These are phyloP conservation scores for Sebastes kiyomatsui DNA, from an alignment of 2,797 vertebrate species.

Conservation along the genomic window DNA sequence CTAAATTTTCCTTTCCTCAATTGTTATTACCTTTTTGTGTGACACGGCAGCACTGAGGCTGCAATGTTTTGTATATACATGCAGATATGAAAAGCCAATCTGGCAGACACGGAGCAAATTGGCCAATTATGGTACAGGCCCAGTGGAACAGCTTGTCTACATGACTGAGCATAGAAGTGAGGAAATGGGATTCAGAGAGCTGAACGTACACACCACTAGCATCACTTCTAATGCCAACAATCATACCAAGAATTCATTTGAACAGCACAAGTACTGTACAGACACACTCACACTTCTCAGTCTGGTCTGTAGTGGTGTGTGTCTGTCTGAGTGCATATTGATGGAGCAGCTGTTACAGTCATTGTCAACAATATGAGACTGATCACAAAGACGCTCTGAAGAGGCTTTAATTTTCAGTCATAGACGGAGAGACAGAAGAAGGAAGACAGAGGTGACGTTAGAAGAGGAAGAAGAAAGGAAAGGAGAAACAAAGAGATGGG, in stretches of 20 bases:
- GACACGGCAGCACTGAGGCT: background rate
- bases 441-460: background rate
- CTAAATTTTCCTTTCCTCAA: background rate
- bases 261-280: background rate
- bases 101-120: slow-evolving; percentile 29
- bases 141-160: slow-evolving; percentile 29
- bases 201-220: background rate
- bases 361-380: slow-evolving; percentile 40
- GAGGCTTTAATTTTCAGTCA: slow-evolving; percentile 15
- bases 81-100: slow-evolving; percentile 14
- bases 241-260: slow-evolving; percentile 3
- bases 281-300: background rate
- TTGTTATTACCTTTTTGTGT: background rate
- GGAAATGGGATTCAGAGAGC: background rate
- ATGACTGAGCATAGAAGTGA: slow-evolving; percentile 10
- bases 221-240: background rate
- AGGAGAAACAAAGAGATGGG: background rate
- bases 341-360: slow-evolving; percentile 51
- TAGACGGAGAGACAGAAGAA: slow-evolving; percentile 9
- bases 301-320: slow-evolving; percentile 15
- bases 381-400: slow-evolving; percentile 34
- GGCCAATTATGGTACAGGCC: slow-evolving; percentile 34
- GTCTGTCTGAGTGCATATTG: slow-evolving; percentile 41
- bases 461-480: background rate
- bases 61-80: slow-evolving; percentile 19